Conservation (phyloP, 2,888 invertebrate genomes). For the Hipparchia sbordonii region DNA sequence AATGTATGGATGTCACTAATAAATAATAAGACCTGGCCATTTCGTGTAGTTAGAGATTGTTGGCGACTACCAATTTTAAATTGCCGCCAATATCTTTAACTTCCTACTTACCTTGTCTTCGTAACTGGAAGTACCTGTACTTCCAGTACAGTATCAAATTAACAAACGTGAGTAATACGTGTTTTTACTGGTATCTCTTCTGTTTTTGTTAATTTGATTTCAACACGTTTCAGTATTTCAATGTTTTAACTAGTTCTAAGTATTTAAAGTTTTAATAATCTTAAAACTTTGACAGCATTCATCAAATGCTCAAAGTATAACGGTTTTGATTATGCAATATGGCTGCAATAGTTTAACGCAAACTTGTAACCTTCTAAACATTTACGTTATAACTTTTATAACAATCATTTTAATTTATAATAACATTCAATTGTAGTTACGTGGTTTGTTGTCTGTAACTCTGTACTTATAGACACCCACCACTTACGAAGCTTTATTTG, state of each 20-base stretch:
- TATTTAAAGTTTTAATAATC: not conserved
- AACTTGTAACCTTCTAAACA: constrained; percentile 8
- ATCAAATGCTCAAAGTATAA: not conserved
- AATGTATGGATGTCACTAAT: too few species aligned
- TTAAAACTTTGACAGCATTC: not conserved
- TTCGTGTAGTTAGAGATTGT: too few species aligned
- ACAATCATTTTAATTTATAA: not conserved
- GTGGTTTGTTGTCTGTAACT: not conserved
- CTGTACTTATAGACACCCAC: not conserved
- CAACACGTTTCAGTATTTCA: not conserved
- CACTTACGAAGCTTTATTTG: constrained; percentile 24
- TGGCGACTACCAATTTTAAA: not conserved
- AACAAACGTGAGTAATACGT: too few species aligned
- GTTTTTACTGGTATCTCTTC: not conserved
- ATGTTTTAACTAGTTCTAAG: too few species aligned
- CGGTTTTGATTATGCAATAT: not conserved
- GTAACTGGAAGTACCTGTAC: too few species aligned
- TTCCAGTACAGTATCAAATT: too few species aligned
- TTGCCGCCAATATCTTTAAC: not conserved
- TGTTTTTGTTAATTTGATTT: not conserved
- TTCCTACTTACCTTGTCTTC: not conserved
- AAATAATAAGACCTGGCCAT: too few species aligned
- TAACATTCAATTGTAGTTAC: not conserved
- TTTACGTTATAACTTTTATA: constrained; percentile 1
- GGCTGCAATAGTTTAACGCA: constrained; percentile 3